A percentile compares a stretch with the other conserved stretches of the same genome.
Conservation (phyloP, 2,888 invertebrate genomes). For the Acanthosepion esculentum region DNA sequence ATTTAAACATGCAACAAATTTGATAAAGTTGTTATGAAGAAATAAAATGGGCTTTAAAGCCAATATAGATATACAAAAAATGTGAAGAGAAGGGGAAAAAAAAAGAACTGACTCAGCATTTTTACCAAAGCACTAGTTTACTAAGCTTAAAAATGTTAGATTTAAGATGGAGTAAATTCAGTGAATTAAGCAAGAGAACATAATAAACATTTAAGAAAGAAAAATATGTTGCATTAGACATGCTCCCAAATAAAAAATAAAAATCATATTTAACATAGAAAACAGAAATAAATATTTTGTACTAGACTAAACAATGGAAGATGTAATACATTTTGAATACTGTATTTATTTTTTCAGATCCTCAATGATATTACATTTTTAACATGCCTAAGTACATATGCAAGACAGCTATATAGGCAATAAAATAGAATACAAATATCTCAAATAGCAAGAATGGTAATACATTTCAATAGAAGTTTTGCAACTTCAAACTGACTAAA, state of each 20-base stretch:
- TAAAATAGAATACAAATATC: background rate
- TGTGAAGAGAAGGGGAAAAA: too few species aligned
- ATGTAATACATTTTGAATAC: too few species aligned
- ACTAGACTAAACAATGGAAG: too few species aligned
- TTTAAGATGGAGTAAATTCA: background rate
- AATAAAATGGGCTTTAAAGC: too few species aligned
- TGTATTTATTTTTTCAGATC: background rate
- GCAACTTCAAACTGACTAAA: background rate
- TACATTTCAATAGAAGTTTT: background rate
- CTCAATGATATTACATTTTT: background rate
- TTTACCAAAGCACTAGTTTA: background rate
- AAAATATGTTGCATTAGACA: background rate
- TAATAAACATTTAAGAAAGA: background rate
- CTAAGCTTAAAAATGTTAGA: background rate
- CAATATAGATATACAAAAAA: too few species aligned
- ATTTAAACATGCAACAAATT: too few species aligned
- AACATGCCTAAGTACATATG: background rate
- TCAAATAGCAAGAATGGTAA: background rate
- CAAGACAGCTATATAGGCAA: background rate
- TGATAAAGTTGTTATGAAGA: too few species aligned
- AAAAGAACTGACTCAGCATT: background rate
- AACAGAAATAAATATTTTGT: background rate
- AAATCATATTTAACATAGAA: background rate
- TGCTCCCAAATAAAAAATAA: background rate
- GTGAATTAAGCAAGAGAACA: background rate